Percentiles rank a stretch among this genome's conserved stretches.
These are phyloP conservation scores for Nixonia krombeini DNA, from an alignment of 1,140 invertebrate genomes.

Conservation along the genomic window DNA sequence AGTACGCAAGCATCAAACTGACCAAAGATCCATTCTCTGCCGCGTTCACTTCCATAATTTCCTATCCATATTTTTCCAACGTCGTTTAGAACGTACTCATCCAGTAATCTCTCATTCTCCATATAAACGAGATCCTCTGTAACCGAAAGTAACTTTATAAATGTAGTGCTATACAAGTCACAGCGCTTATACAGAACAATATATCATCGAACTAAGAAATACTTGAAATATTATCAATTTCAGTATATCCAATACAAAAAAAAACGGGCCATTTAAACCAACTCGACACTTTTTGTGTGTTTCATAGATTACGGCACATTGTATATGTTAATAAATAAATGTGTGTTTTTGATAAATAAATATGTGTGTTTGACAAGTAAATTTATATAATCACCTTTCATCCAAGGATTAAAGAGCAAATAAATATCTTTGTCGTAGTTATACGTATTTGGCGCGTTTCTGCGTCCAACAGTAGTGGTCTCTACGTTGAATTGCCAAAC, in stretches of 20 bases:
- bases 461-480: conserved; percentile 53
- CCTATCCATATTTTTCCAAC: conserved; percentile 79
- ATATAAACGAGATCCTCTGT: conserved; percentile 75
- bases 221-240: no score
- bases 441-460: conserved; percentile 45
- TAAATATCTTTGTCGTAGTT: conserved; percentile 73
- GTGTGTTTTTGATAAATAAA: no score
- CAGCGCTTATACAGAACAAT: background rate
- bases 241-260: no score
- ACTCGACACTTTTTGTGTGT: no score
- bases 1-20: conserved; percentile 76
- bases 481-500: conserved; percentile 65
- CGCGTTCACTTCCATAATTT: conserved; percentile 68
- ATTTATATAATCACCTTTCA: no score
- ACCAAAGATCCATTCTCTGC: conserved; percentile 77
- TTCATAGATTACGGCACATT: no score
- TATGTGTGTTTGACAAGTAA: no score
- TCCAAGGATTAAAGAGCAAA: conserved; percentile 89
- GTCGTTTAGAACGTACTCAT: conserved; percentile 78
- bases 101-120: conserved; percentile 69
- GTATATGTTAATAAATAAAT: no score
- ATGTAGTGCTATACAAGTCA: background rate
- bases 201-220: background rate
- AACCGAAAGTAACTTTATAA: conserved; percentile 7
- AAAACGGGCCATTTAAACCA: no score